These are phyloP conservation scores for Falco punctatus DNA, from an alignment of 2,113 vertebrate genomes.

Conservation along the genomic window DNA sequence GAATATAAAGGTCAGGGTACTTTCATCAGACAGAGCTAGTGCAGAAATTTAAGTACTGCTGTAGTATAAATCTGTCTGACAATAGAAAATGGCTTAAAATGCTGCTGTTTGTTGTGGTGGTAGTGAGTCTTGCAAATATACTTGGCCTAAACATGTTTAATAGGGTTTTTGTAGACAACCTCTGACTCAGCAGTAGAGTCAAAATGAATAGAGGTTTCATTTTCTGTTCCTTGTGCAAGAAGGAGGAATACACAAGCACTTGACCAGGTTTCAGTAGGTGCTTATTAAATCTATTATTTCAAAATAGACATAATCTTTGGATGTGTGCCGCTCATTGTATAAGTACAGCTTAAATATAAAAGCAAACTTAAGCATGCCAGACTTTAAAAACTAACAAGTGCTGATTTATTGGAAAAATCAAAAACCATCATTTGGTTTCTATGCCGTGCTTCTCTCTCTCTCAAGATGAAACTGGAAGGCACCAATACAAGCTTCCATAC, in stretches of 20 bases:
- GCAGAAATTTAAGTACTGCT: background rate
- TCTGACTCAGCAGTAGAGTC: background rate
- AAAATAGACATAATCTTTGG: background rate
- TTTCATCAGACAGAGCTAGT: background rate
- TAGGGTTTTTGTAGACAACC: background rate
- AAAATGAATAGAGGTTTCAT: background rate
- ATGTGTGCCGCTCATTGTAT: background rate
- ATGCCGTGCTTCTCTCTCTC: fast-evolving
- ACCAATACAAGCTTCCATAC: background rate
- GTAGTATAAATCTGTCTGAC: background rate
- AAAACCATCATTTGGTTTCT: background rate
- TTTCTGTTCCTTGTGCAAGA: background rate
- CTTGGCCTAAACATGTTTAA: background rate
- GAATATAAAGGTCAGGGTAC: background rate
- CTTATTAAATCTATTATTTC: background rate
- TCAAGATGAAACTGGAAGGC: background rate
- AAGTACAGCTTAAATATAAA: background rate
- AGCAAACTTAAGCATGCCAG: background rate
- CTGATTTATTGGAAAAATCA: background rate
- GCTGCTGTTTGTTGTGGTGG: background rate
- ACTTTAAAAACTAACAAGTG: background rate
- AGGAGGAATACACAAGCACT: background rate
- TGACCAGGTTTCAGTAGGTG: background rate
- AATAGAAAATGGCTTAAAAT: background rate
- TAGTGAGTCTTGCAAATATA: background rate